These are phyloP conservation scores for Marronus borbonicus DNA, from an alignment of 2,888 invertebrate species.

Conservation along the genomic window DNA sequence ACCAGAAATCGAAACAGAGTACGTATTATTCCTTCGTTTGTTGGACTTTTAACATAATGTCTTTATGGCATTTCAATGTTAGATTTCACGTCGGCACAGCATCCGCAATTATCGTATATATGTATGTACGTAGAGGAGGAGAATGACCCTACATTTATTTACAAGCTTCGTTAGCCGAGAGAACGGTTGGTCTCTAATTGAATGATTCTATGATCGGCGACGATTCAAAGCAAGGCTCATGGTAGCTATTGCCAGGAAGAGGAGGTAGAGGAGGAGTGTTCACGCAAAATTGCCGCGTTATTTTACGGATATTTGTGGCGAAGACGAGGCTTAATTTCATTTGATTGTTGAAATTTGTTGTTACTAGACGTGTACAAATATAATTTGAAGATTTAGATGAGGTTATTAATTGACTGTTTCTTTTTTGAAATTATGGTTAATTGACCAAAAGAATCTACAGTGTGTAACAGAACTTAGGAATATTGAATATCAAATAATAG, in stretches of 20 bases:
- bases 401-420: too few relatives aligned
- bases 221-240: background rate
- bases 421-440: too few relatives aligned
- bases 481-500: too few relatives aligned
- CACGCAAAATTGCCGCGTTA: background rate
- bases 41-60: background rate
- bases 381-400: too few relatives aligned
- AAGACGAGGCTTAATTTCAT: background rate
- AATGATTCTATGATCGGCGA: background rate
- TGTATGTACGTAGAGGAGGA: constrained; percentile 12
- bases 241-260: background rate
- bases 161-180: constrained; percentile 17
- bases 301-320: background rate
- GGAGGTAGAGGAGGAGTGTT: background rate
- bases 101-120: constrained; percentile 29
- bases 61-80: constrained; percentile 22
- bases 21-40: background rate
- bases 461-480: too few relatives aligned
- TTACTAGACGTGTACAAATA: background rate
- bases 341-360: background rate
- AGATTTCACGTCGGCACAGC: constrained; percentile 21
- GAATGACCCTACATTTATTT: constrained; percentile 37
- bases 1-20: background rate
- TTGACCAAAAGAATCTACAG: too few relatives aligned
- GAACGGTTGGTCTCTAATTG: constrained; percentile 1